A percentile compares a stretch with the other conserved stretches of the same genome.
phyloP scores from a whole-genome alignment of 2,113 vertebrate genomes.

The Notarius lentiginosus region DNA sequence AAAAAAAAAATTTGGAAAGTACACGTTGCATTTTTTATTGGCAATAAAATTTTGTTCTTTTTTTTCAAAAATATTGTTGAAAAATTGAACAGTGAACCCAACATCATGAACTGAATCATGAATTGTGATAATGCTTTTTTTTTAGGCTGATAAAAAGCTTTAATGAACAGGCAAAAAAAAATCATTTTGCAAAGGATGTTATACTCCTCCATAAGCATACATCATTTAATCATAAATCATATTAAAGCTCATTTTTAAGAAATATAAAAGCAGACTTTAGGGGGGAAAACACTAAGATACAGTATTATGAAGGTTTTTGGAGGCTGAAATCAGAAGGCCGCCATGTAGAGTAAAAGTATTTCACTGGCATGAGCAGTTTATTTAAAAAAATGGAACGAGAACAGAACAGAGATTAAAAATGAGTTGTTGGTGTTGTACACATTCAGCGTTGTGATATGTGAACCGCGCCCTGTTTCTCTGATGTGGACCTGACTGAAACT shows the following conservation, averaged over 20 bases:
- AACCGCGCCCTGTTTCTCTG: background rate
- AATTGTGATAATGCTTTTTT: too few relatives aligned
- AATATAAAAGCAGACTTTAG: background rate
- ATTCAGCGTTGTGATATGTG: background rate
- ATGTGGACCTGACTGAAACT: background rate
- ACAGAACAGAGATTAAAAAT: background rate
- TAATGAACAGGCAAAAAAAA: too few relatives aligned
- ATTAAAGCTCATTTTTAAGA: background rate
- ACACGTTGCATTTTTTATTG: too few relatives aligned
- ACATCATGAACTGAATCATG: too few relatives aligned
- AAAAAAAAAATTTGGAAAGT: too few relatives aligned
- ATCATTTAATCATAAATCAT: background rate
- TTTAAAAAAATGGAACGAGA: background rate
- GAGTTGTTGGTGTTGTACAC: background rate
- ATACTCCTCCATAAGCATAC: background rate
- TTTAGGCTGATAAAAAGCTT: too few relatives aligned
- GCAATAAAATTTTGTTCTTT: too few relatives aligned
- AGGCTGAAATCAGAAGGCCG: too few relatives aligned
- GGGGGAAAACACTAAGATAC: background rate
- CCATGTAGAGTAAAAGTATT: too few relatives aligned
- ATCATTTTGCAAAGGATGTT: background rate
- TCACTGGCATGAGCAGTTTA: background rate
- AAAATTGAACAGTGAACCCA: too few relatives aligned
- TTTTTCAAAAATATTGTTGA: too few relatives aligned
- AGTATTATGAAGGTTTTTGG: too few relatives aligned